Evolutionary conservation across 2,113 vertebrate species (phyloP).

Genomic region (Ramphastos sulfuratus): DNA sequence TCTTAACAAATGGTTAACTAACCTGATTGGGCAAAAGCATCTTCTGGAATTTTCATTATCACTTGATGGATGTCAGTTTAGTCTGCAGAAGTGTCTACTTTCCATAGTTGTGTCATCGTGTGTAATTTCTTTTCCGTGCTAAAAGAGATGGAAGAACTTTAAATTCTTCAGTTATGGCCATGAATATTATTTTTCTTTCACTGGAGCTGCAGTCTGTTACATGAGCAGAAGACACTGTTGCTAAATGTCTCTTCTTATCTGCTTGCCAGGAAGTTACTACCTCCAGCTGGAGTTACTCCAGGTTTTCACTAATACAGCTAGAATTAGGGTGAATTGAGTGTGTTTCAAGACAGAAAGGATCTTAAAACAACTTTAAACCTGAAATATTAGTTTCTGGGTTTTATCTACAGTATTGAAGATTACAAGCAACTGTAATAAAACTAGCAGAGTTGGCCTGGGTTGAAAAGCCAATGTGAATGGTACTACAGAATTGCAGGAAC

Average conservation of each 20-base stretch:
- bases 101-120: not conserved
- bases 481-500: too few species aligned
- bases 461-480: not conserved
- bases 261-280: conserved; percentile 1
- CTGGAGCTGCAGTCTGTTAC: not conserved
- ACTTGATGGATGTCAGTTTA: not conserved
- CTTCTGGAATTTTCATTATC: not conserved
- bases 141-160: not conserved
- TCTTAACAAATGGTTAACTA: not conserved
- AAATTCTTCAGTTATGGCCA: not conserved
- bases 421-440: not conserved
- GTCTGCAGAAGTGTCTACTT: not conserved
- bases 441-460: not conserved
- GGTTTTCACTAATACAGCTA: not conserved
- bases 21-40: not conserved
- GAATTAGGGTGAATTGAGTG: not conserved
- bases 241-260: not conserved
- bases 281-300: conserved; percentile 35
- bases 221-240: not conserved
- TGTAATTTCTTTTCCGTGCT: not conserved
- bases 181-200: conserved; percentile 26
- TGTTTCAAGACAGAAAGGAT: not conserved
- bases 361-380: not conserved
- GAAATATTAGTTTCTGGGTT: not conserved
- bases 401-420: not conserved